phyloP scores from a whole-genome alignment of 2,113 vertebrate genomes.

The Tonatia bakeri region DNA sequence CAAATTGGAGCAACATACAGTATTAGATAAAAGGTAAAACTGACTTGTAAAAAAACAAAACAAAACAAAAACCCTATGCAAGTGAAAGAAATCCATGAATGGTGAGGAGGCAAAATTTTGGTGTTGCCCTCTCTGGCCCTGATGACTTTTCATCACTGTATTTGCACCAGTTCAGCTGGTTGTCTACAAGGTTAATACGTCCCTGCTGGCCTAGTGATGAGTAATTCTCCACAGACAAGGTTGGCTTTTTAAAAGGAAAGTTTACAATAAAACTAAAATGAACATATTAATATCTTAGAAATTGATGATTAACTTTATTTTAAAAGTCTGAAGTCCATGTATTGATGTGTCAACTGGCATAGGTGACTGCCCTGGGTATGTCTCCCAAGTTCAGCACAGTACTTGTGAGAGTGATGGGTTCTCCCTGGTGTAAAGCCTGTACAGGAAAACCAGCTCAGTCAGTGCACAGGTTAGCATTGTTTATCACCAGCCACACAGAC shows the following conservation, averaged over 20 bases:
- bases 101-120: not conserved
- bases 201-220: not conserved
- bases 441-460: not conserved
- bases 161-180: not conserved
- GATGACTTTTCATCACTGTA: not conserved
- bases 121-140: not conserved
- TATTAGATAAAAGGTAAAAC: not conserved
- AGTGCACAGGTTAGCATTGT: rapidly evolving
- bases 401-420: not conserved
- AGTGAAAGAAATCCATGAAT: not conserved
- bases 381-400: not conserved
- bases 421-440: not conserved
- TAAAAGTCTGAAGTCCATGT: not conserved
- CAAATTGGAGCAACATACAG: not conserved
- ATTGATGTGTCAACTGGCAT: not conserved
- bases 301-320: not conserved
- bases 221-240: not conserved
- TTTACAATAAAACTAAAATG: not conserved
- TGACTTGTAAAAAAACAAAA: not conserved
- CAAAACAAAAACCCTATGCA: not conserved
- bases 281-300: not conserved
- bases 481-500: not conserved
- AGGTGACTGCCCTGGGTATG: not conserved
- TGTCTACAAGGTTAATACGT: not conserved
- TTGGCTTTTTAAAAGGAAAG: not conserved